phyloP scores from a whole-genome alignment of 2,797 vertebrate genomes.

The Sus cebifrons region DNA sequence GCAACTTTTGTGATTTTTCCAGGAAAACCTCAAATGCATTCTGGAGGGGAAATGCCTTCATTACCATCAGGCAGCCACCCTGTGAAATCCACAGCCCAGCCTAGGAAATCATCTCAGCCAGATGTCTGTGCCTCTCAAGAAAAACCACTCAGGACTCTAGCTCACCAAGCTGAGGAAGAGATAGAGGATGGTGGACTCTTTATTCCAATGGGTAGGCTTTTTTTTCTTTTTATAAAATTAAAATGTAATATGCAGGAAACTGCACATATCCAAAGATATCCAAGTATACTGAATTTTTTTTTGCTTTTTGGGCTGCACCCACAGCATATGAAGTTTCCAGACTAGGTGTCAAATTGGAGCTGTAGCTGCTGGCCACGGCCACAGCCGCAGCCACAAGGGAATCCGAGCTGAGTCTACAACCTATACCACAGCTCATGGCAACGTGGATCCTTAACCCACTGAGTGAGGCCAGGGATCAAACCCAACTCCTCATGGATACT shows the following conservation, averaged over 20 bases:
- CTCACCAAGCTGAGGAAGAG: constrained; percentile 71
- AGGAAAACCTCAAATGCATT: constrained; percentile 81
- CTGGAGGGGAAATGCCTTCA: constrained; percentile 71
- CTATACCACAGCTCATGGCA: too few species aligned
- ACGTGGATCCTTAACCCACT: too few species aligned
- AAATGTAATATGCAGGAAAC: neutral
- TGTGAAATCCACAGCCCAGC: constrained; percentile 62
- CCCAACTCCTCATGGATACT: too few species aligned
- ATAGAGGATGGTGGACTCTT: constrained; percentile 81
- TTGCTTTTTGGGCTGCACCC: too few species aligned
- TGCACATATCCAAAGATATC: neutral
- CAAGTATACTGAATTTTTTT: neutral
- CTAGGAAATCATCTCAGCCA: constrained; percentile 69
- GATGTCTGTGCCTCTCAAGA: constrained; percentile 22
- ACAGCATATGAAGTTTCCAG: too few species aligned
- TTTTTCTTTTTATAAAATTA: neutral
- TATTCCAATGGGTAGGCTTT: constrained; percentile 82
- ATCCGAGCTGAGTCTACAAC: too few species aligned
- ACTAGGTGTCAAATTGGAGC: too few species aligned
- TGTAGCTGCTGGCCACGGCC: too few species aligned
- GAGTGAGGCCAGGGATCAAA: too few species aligned
- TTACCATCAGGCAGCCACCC: constrained; percentile 57
- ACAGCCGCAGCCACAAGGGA: too few species aligned
- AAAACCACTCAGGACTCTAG: constrained; percentile 64
- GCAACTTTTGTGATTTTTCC: constrained; percentile 64